A percentile compares a stretch with the other conserved stretches of the same genome.
phyloP scores from a whole-genome alignment of 2,888 invertebrate genomes.

The Troides aeacus region DNA sequence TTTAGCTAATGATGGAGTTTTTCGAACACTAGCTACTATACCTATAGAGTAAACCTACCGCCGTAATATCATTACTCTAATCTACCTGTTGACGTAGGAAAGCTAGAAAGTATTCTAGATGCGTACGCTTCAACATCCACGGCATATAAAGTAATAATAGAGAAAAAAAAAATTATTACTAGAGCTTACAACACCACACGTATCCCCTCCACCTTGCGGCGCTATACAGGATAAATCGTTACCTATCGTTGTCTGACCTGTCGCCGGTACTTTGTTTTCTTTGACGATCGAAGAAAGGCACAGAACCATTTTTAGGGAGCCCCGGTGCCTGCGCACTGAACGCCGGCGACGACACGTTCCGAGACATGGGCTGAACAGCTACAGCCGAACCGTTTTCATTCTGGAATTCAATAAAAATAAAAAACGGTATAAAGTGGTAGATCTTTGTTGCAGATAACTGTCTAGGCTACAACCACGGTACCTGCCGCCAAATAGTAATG shows the following conservation, averaged over 20 bases:
- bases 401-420: constrained; percentile 39
- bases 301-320: constrained; percentile 92
- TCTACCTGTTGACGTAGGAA: no score
- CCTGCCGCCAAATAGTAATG: no score
- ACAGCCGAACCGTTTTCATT: constrained; percentile 50
- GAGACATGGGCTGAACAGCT: constrained; percentile 79
- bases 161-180: neutral
- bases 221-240: constrained; percentile 34
- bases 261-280: constrained; percentile 91
- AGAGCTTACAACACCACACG: constrained; percentile 1
- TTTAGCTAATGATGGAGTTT: no score
- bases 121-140: no score
- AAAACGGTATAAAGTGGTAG: neutral
- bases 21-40: no score
- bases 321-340: constrained; percentile 87
- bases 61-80: no score
- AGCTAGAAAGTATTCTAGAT: no score
- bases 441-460: no score
- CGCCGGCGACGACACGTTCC: constrained; percentile 93
- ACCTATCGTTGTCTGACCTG: constrained; percentile 69
- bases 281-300: constrained; percentile 93
- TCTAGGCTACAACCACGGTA: no score
- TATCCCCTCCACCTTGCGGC: constrained; percentile 25
- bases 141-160: no score
- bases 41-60: no score